phyloP scores from a whole-genome alignment of 1,140 invertebrate genomes.

The Drosophila erecta region DNA sequence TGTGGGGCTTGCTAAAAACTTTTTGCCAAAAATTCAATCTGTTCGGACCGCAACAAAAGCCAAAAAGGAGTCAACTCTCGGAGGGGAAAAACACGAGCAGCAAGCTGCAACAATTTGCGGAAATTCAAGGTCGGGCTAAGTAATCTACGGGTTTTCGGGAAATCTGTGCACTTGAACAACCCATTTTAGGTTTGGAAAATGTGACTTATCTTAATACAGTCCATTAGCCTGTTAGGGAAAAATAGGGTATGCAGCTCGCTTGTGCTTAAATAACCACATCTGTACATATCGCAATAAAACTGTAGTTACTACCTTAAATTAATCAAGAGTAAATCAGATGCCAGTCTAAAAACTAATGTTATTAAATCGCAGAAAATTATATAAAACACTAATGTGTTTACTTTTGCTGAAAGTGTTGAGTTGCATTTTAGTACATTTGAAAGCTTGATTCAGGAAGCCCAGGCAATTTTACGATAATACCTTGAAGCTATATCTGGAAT shows the following conservation, averaged over 20 bases:
- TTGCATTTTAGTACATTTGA: too few relatives aligned
- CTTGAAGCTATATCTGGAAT: not conserved
- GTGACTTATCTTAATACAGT: not conserved
- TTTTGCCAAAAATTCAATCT: constrained; percentile 76
- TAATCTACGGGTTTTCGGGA: not conserved
- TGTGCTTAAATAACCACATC: not conserved
- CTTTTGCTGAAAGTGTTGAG: too few relatives aligned
- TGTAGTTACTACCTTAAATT: too few relatives aligned
- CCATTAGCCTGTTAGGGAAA: too few relatives aligned
- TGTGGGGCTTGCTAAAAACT: constrained; percentile 64
- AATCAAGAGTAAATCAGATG: too few relatives aligned
- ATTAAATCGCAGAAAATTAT: not conserved
- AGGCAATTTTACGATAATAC: not conserved
- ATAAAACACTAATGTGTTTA: too few relatives aligned
- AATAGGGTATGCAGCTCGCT: too few relatives aligned
- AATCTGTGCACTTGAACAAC: not conserved
- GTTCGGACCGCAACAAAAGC: constrained; percentile 37
- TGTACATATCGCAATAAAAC: too few relatives aligned
- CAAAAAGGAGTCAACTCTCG: constrained; percentile 24
- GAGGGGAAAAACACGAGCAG: not conserved
- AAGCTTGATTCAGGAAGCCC: not conserved
- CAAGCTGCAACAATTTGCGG: constrained; percentile 54
- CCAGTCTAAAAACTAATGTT: too few relatives aligned
- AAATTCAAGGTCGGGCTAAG: constrained; percentile 53
- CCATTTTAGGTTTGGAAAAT: not conserved